Evolutionary conservation across 2,888 invertebrate genomes (phyloP).

Genomic region (Ectemnius continuus): DNA sequence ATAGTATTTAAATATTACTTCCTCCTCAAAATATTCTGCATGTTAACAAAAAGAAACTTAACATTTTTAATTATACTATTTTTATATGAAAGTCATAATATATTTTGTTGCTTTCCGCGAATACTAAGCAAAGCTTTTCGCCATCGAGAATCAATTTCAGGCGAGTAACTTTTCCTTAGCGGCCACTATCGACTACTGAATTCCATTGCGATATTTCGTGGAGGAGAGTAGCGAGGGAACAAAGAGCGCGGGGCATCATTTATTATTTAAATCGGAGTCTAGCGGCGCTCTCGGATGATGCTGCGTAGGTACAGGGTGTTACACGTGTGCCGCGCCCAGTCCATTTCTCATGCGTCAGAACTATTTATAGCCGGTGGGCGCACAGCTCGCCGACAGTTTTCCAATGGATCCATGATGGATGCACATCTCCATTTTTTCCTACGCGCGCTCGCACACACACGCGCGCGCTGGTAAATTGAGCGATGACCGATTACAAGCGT

Average conservation of each 20-base stretch:
- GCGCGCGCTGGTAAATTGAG: conserved; percentile 55
- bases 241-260: conserved; percentile 6
- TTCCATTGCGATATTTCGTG: not conserved
- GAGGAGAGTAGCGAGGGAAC: not conserved
- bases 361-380: conserved; percentile 58
- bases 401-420: conserved; percentile 62
- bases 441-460: conserved; percentile 34
- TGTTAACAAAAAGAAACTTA: too few species aligned
- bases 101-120: too few species aligned
- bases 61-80: too few species aligned
- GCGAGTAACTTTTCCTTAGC: too few species aligned
- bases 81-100: too few species aligned
- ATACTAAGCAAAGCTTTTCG: too few species aligned
- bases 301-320: conserved; percentile 28
- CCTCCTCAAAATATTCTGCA: too few species aligned
- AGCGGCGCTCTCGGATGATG: conserved; percentile 23
- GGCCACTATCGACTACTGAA: too few species aligned
- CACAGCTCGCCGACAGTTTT: conserved; percentile 58
- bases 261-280: conserved; percentile 37
- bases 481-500: conserved; percentile 62
- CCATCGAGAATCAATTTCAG: too few species aligned
- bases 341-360: conserved; percentile 62
- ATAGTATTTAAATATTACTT: too few species aligned
- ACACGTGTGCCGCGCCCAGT: conserved; percentile 44
- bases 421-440: conserved; percentile 48